A percentile compares a stretch with the other conserved stretches of the same genome.
These are phyloP conservation scores for Sebastes steindachneri DNA, from an alignment of 2,797 vertebrate species.

Conservation along the genomic window DNA sequence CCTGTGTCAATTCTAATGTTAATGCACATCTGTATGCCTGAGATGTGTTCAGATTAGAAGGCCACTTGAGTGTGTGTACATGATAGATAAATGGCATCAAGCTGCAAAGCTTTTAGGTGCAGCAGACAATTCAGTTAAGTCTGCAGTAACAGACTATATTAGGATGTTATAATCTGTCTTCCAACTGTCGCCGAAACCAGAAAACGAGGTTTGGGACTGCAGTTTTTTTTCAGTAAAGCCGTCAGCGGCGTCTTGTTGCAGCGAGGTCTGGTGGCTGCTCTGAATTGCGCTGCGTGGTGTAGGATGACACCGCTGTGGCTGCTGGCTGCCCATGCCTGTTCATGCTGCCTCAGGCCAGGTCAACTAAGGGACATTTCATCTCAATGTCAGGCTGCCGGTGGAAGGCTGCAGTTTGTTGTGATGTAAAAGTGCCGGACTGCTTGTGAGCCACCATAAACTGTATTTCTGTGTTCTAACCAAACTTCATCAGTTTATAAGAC, in stretches of 20 bases:
- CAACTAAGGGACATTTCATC: slow-evolving; percentile 39
- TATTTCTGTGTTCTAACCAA: background rate
- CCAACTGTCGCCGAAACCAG: slow-evolving; percentile 1
- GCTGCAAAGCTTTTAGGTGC: background rate
- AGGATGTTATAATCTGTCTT: background rate
- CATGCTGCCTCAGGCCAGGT: slow-evolving; percentile 45
- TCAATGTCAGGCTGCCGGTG: slow-evolving; percentile 28
- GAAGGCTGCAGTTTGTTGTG: background rate
- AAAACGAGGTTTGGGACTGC: background rate
- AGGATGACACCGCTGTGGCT: slow-evolving; percentile 50
- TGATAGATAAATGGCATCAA: background rate
- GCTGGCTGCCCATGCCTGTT: slow-evolving; percentile 24
- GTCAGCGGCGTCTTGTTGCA: slow-evolving; percentile 36
- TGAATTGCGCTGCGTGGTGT: slow-evolving; percentile 45
- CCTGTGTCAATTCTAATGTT: background rate
- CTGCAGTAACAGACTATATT: background rate
- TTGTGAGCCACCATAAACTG: background rate
- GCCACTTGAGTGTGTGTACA: background rate
- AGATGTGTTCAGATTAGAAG: slow-evolving; percentile 3
- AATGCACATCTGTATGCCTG: background rate
- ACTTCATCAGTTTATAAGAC: background rate
- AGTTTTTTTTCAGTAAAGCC: slow-evolving; percentile 23
- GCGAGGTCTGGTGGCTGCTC: slow-evolving; percentile 43
- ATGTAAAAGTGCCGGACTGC: background rate
- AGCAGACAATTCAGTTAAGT: background rate